Evolutionary conservation across 2,888 invertebrate species (phyloP), one percentile per base, ranked within the genome.

Genomic region (Pollenia amentaria): DNA sequence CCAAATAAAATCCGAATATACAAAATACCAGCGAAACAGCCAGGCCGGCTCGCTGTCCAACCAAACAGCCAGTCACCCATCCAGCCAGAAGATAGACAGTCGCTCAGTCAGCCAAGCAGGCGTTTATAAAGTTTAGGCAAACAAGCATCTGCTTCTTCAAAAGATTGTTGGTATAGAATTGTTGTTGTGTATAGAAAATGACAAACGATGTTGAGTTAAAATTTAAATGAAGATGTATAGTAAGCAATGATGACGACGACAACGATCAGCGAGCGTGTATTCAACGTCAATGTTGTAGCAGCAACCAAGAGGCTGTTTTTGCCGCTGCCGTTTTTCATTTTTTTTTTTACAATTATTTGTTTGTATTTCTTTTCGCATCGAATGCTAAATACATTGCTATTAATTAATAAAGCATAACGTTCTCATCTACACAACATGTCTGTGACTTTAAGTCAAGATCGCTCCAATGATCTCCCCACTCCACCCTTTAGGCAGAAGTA

Each of bases 221-320:
- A 78, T 80, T 87, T 87, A 87, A 87, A 87, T 87, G 84, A 87
- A 87, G 87, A 87, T 77, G 87, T 87, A 87, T 87, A 80, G 87
- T 77, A 60, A 55, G 80, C 83, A 76, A 72, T 86, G 72, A 72
- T 57, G 70, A 79, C 55, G 70, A 70, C 64, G 73, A 79, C 78
- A 65, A 67, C 51, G 84, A 75, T 69, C 73, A 65, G 75, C 64
- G 62, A 72, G 53, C 72, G 38, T 38, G 46, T 46, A 55, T 40
- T 80, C 38, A 64, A 72, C 21, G 38, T 48, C 60, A 79, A 79
- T 69, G 29, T 9, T 70, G 69, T 16, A 53, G 48, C 76, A 57
- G 48, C 64, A 53, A n/a, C 51, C 40, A 42, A 70, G 18, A 72
- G 55, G 46, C 62, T 46, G 18, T 55, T 73, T 73, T 16, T 53